Base-by-base conservation (phyloP, 2,888 invertebrate genomes). In the Homarus gammarus region DNA sequence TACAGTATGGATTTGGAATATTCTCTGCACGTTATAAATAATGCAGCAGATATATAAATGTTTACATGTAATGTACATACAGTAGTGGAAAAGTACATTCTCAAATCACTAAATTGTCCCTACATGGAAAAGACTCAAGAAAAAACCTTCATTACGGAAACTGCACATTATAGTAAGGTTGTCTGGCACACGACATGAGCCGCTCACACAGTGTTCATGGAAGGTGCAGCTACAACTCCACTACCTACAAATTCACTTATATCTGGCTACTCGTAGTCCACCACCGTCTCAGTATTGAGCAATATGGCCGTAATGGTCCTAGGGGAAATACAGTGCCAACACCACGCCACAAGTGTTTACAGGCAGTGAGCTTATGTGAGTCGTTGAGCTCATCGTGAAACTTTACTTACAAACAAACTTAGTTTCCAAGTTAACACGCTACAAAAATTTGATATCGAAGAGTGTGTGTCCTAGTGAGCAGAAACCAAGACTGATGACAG, bases 341-440 rank as follows among this genome's bases (percentile, higher is more conserved):
- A 75, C 75, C 27, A 10, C 18, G 75, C 75, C 40, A 75, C 0
- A 27, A 22, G 5, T 75, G 15, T 0, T 44, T 44, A 27, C 22
- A 40, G 49, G 12, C 75, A 31, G 18, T 75, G 44, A 75, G 44
- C 40, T 73, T 73, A 12, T 6, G 10, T 75, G 49, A n/a, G n/a
- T 75, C 75, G 75, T 75, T 75, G 75, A 44, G 75, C 31, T 27
- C 3, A 36, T 40, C 12, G 22, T n/a, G 22, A 27, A 75, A 44
- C 27, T n/a, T 40, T 44, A 1, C 18, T 44, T 44, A 12, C 44
- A 75, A 27, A 18, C 15, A 40, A 75, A 10, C 40, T 75, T 27
- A 75, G 6, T n/a, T 2, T 44, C 6, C 8, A 27, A 18, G 10
- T 56, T 18, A 27, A 27, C 18, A 22, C 56, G 18, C 3, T 56